phyloP scores from a whole-genome alignment of 2,888 invertebrate species.

The Drosophila buzzatii region DNA sequence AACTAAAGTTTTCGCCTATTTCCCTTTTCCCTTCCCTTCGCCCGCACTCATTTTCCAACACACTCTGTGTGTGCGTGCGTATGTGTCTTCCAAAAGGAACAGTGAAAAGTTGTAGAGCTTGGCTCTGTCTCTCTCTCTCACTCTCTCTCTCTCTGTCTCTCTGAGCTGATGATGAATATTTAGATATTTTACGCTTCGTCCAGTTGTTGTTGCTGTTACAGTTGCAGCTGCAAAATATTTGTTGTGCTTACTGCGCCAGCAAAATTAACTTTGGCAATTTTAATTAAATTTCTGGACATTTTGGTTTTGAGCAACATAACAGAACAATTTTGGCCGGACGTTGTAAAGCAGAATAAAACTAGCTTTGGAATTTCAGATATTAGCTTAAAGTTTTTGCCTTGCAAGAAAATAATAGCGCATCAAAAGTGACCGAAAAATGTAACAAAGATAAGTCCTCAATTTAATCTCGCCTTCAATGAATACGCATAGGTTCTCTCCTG shows the following conservation, averaged over 20 bases:
- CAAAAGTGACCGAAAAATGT: background rate
- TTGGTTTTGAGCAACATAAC: conserved; percentile 62
- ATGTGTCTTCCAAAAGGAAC: conserved; percentile 46
- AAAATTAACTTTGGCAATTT: conserved; percentile 77
- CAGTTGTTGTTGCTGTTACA: conserved; percentile 39
- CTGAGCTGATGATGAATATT: conserved; percentile 52
- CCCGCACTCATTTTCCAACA: background rate
- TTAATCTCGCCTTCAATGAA: background rate
- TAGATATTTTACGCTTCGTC: conserved; percentile 67
- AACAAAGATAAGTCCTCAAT: background rate
- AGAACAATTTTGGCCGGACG: conserved; percentile 41
- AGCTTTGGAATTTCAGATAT: conserved; percentile 38
- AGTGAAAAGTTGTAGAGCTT: conserved; percentile 41
- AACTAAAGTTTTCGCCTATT: conserved; percentile 63
- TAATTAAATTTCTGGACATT: conserved; percentile 76
- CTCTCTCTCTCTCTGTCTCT: too few relatives aligned
- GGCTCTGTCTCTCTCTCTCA: conserved; percentile 1
- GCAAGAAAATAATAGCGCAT: background rate
- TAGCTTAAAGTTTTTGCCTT: conserved; percentile 26
- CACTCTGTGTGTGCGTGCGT: background rate
- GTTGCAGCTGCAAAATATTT: conserved; percentile 36
- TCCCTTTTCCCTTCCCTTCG: conserved; percentile 11
- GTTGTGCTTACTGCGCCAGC: conserved; percentile 44
- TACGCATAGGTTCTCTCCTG: background rate
- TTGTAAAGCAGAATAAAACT: conserved; percentile 20